phyloP scores from a whole-genome alignment of 2,113 vertebrate species.

The Sebastes fasciatus region DNA sequence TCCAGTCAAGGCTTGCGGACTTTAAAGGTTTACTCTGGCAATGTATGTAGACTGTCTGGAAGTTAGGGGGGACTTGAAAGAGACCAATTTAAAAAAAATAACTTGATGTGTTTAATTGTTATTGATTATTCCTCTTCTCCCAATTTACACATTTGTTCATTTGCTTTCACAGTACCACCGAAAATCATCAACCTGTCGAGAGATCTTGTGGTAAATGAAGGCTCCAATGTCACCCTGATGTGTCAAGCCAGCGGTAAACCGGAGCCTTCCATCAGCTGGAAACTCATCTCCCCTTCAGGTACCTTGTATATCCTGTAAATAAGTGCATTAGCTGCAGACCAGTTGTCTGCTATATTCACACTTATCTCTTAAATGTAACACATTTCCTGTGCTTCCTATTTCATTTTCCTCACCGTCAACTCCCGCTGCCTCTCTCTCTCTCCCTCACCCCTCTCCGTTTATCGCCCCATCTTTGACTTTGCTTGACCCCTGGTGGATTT shows the following conservation, averaged over 20 bases:
- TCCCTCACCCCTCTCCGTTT: constrained; percentile 17
- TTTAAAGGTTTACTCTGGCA: neutral
- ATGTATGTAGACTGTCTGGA: neutral
- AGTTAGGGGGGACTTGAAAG: neutral
- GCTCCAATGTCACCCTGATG: constrained; percentile 85
- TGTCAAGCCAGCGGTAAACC: constrained; percentile 86
- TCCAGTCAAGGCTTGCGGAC: neutral
- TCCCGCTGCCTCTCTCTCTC: neutral
- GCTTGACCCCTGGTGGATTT: constrained; percentile 59
- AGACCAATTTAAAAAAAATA: neutral
- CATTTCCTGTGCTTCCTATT: neutral
- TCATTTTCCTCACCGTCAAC: too few species aligned
- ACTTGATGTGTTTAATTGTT: neutral
- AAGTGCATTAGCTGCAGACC: neutral
- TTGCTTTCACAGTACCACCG: constrained; percentile 82
- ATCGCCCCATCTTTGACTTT: constrained; percentile 63
- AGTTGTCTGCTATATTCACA: neutral
- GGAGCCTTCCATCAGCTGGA: constrained; percentile 85
- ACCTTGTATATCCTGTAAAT: constrained; percentile 26
- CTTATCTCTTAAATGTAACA: neutral
- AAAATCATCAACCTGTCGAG: constrained; percentile 85
- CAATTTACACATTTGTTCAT: neutral
- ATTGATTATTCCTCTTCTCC: neutral
- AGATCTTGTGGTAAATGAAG: constrained; percentile 85
- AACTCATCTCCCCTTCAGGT: constrained; percentile 81